Base-by-base conservation (phyloP, 2,797 vertebrate genomes). In the Sparus aurata region DNA sequence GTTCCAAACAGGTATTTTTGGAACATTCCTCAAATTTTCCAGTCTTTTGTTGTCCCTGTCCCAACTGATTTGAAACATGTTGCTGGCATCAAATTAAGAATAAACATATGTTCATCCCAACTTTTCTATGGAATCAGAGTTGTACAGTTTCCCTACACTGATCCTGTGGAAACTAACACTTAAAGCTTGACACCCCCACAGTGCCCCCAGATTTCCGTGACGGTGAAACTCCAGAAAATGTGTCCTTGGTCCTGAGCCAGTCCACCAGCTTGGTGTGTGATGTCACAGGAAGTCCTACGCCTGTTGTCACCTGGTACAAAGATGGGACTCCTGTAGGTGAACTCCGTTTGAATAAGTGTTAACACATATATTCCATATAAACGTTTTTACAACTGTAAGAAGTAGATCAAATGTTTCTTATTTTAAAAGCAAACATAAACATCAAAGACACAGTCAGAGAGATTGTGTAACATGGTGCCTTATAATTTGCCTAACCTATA, bases 251-350 rank as follows among this genome's bases (percentile, higher is more conserved):
- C 65, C 79, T 97, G 80, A 96, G 93, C 84, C 97, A 98, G 71
- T 92, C 95, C 27, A 86, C 94, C 84, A 96, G 58, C 86, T 93
- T 99, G 87, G 79, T 95, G 61, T 99, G 98, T 94, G 98, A 99
- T 80, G 96, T 96, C 72, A 96, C 94, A 77, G 98, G 98, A 81
- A 96, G 92, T 68, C 98, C 98, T 0, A 91, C 95, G 12, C 98
- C 98, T 25, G 72, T 96, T 66, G 94, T 99, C 86, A 96, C 91
- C 60, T 99, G 98, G 98, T 97, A 97, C 89, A 98, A 97, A 90
- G 95, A 97, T 67, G 96, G 96, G 43, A 68, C 78, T 55, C 94
- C 93, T 95, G 98, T 99, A 95, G 27, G 96, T 94, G 55, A 77
- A 86, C 80, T 72, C 38, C 67, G 45, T 77, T 20, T 59, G 49